Evolutionary conservation across 2,888 invertebrate species (phyloP), one percentile per base, ranked within the genome.

Genomic region (Acanthoscelides obtectus): DNA sequence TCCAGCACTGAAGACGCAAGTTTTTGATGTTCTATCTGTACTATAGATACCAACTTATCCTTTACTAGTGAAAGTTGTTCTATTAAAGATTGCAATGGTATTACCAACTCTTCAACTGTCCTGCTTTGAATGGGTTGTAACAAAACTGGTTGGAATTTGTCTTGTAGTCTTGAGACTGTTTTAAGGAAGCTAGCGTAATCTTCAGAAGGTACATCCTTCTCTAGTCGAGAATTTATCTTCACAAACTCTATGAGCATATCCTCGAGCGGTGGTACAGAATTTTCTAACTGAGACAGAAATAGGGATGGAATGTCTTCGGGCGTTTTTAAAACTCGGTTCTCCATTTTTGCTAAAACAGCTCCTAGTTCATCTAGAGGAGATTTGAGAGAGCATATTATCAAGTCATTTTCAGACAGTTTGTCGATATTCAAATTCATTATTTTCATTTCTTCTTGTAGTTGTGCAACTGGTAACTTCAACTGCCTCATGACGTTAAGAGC

Each of bases 341-440:
- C 74, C 83, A 83, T 73, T 21, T 75, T 74, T 6, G 79, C 78
- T 22, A 86, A 79, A 66, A 81, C 87, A 78, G 72, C 81, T 79
- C 80, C 75, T 27, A 86, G 74, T 64, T 83, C 80, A 22, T 84
- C 83, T 66, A 88, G 78, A n/a, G 86, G 83, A 27, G 88, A 88
- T 2, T 71, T 71, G 20, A 78, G 45, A 20, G 65, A 70, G 63
- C 68, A 64, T 8, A 79, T 22, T 17, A 22, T 88, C 88, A 64
- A 66, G 27, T 78, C 72, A 66, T 71, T 69, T 65, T 76, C 75
- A 17, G 75, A 69, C 70, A 77, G 71, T 21, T 73, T 68, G 1
- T 74, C 66, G 27, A 70, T 45, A 12, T 45, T 45, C 12, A 45
- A 45, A 45, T 68, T 77, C 77, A 79, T 71, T 25, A 78, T 72